Evolutionary conservation across 30 jellyfish, hydroid and myxozoan genomes (phyloP).

Genomic region (Aurelia sp.): DNA sequence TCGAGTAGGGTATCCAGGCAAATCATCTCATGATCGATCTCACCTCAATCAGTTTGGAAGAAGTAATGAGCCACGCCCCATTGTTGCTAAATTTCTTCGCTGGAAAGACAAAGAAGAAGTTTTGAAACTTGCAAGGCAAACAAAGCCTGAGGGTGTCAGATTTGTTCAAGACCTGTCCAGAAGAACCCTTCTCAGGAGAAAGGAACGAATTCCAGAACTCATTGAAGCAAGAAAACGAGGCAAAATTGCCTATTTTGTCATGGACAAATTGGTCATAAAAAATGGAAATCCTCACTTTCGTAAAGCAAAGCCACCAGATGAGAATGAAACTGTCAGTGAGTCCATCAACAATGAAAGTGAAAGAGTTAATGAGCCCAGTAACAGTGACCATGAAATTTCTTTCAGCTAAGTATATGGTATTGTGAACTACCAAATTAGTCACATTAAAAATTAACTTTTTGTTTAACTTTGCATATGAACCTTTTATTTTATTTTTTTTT

Average conservation of each 20-base stretch:
- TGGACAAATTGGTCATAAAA: conserved; percentile 25
- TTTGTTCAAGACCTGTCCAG: not conserved
- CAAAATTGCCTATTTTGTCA: conserved; percentile 32
- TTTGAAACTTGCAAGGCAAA: no score
- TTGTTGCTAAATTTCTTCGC: conserved; percentile 25
- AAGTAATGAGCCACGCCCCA: conserved; percentile 21
- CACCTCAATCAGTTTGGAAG: not conserved
- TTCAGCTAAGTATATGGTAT: not conserved
- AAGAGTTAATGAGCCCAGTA: no score
- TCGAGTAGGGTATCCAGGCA: conserved; percentile 6
- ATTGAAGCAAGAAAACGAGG: conserved; percentile 34
- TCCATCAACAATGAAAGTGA: not conserved
- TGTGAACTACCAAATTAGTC: not conserved
- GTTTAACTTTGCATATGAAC: not conserved
- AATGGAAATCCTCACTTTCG: not conserved
- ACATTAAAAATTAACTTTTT: not conserved
- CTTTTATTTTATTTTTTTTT: no score
- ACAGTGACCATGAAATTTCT: conserved; percentile 22
- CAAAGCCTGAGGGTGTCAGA: no score
- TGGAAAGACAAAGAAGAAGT: not conserved
- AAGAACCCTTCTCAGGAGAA: conserved; percentile 32
- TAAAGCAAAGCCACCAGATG: conserved; percentile 27
- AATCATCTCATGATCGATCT: not conserved
- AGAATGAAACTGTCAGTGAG: not conserved
- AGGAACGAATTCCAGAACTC: conserved; percentile 21